phyloP scores from a whole-genome alignment of 2,797 vertebrate species.

The Falco peregrinus region DNA sequence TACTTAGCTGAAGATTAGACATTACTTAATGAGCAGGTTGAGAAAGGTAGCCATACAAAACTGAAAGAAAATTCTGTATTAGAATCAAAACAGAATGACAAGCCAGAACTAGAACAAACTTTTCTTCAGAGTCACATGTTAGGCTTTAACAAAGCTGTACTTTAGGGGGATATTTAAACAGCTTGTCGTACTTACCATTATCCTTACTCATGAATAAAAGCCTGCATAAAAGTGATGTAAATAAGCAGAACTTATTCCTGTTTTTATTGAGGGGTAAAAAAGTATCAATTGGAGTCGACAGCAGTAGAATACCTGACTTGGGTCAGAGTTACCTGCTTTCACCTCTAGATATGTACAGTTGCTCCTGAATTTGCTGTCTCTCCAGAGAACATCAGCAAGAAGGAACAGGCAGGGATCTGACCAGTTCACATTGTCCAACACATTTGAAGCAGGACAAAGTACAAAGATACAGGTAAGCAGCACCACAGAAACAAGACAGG shows the following conservation, averaged over 20 bases:
- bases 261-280: not conserved
- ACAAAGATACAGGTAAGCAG: not conserved
- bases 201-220: not conserved
- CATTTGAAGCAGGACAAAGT: not conserved
- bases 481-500: not conserved
- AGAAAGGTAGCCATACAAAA: not conserved
- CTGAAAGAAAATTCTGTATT: not conserved
- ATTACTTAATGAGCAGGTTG: not conserved
- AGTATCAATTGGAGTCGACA: accelerated
- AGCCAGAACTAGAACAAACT: not conserved
- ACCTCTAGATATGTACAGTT: too few species aligned
- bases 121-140: not conserved
- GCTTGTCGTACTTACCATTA: not conserved
- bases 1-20: not conserved
- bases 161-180: not conserved
- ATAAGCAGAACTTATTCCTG: not conserved
- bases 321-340: not conserved
- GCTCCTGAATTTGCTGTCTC: not conserved
- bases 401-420: not conserved
- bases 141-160: not conserved
- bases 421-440: not conserved
- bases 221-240: not conserved
- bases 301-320: not conserved
- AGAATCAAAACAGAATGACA: not conserved
- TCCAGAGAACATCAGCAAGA: not conserved